Conservation (phyloP, 2,797 vertebrate genomes). For the Myotis pilosus region DNA sequence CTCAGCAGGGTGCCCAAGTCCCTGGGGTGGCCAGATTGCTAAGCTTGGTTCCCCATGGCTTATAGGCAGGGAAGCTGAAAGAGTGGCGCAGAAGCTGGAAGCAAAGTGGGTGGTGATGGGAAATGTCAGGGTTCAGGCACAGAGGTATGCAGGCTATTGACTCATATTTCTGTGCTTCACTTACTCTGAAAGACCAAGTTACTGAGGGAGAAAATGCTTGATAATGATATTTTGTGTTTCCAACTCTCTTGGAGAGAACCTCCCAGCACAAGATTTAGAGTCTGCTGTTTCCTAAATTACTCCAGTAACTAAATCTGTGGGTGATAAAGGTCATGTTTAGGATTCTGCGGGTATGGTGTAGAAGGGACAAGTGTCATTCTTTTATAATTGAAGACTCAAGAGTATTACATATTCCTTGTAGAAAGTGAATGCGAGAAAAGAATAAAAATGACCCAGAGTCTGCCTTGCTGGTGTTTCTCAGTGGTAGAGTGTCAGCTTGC, state of each 20-base stretch:
- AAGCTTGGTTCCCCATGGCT: neutral
- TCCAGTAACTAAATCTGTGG: neutral
- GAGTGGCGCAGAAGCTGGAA: neutral
- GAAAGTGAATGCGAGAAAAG: neutral
- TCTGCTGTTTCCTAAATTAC: constrained; percentile 18
- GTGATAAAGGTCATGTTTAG: constrained; percentile 43
- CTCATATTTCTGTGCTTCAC: constrained; percentile 49
- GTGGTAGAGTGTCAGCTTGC: too few relatives aligned
- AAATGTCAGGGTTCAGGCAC: constrained; percentile 39
- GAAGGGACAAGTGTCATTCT: neutral
- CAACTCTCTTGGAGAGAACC: constrained; percentile 16
- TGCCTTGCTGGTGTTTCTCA: too few relatives aligned
- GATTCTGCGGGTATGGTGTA: neutral
- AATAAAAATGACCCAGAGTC: neutral
- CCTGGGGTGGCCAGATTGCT: neutral
- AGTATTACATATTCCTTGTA: constrained; percentile 6
- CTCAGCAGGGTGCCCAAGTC: neutral
- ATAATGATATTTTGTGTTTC: constrained; percentile 60
- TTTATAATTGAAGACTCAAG: constrained; percentile 29
- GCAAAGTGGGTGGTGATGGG: neutral
- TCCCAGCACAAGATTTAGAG: constrained; percentile 27
- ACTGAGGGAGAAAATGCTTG: constrained; percentile 39
- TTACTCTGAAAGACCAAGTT: constrained; percentile 59
- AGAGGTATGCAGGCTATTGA: constrained; percentile 33
- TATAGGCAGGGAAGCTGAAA: neutral